These are phyloP conservation scores for Pasiphila rectangulata DNA, from an alignment of 2,888 invertebrate species.

Conservation along the genomic window DNA sequence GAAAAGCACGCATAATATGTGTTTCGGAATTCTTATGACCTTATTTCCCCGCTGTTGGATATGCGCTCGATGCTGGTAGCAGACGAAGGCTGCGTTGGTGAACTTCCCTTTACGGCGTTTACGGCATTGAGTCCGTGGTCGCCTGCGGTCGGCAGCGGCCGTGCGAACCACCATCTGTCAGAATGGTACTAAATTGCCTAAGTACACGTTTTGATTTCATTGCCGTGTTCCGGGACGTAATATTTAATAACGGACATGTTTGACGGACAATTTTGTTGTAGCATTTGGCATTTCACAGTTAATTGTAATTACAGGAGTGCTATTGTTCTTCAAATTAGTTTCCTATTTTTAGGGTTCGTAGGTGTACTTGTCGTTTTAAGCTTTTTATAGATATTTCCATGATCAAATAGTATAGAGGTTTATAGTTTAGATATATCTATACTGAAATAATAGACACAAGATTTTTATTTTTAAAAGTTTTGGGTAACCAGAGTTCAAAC, in stretches of 20 bases:
- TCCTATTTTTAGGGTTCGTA: too few species aligned
- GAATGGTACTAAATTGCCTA: conserved; percentile 23
- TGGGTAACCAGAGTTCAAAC: too few species aligned
- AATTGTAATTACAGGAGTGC: conserved; percentile 9
- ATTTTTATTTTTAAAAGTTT: too few species aligned
- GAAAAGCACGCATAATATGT: too few species aligned
- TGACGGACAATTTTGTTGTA: conserved; percentile 6
- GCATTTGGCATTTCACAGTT: conserved; percentile 9
- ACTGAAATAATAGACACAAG: too few species aligned
- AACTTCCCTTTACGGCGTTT: not conserved
- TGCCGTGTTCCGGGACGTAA: conserved; percentile 23
- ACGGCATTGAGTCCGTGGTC: not conserved
- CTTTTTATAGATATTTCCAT: too few species aligned
- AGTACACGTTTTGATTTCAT: conserved; percentile 27
- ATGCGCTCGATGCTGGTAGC: too few species aligned
- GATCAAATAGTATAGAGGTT: too few species aligned
- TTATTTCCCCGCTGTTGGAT: too few species aligned
- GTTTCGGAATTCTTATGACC: too few species aligned
- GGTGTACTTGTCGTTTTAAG: too few species aligned
- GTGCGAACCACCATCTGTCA: conserved; percentile 21
- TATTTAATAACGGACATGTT: conserved; percentile 26
- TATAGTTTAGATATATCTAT: too few species aligned
- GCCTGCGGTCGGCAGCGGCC: not conserved
- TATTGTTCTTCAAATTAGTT: not conserved
- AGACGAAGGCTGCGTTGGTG: not conserved